Percentiles rank a stretch among this genome's conserved stretches.
phyloP scores from a whole-genome alignment of 2,888 invertebrate genomes.

The Lepidochitona cinerea region DNA sequence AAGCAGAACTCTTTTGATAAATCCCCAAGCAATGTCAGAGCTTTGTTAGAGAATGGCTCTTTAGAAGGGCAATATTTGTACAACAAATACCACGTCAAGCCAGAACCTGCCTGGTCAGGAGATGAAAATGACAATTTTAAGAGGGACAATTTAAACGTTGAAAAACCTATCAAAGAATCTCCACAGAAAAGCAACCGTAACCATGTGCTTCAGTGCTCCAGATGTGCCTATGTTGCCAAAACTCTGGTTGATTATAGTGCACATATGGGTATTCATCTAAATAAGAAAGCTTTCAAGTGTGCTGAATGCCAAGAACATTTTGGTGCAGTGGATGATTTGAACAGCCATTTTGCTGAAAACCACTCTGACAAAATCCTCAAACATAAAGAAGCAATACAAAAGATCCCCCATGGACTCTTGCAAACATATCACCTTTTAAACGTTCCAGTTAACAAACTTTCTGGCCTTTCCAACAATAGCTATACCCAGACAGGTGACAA shows the following conservation, averaged over 20 bases:
- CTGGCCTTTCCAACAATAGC: conserved; percentile 44
- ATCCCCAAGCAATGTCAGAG: background rate
- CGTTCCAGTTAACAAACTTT: conserved; percentile 58
- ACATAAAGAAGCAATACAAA: conserved; percentile 60
- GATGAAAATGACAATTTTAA: conserved; percentile 16
- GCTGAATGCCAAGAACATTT: conserved; percentile 65
- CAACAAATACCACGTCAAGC: conserved; percentile 19
- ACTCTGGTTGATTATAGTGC: conserved; percentile 57
- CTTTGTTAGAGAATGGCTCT: background rate
- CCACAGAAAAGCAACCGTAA: conserved; percentile 20
- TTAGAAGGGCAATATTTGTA: background rate
- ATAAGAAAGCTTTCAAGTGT: conserved; percentile 61
- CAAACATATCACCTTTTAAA: conserved; percentile 62
- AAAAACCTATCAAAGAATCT: conserved; percentile 8
- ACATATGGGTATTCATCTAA: conserved; percentile 60
- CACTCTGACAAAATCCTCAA: conserved; percentile 60
- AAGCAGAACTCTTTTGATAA: conserved; percentile 17
- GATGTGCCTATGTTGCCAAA: conserved; percentile 57
- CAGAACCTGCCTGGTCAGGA: conserved; percentile 37
- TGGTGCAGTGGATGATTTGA: conserved; percentile 62
- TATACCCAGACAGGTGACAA: conserved; percentile 42
- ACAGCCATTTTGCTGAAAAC: conserved; percentile 61
- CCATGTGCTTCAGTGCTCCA: conserved; percentile 49
- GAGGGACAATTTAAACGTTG: conserved; percentile 11
- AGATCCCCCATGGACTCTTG: conserved; percentile 60